Base-by-base conservation (phyloP, 2,113 vertebrate genomes). In the Alligator sinensis region DNA sequence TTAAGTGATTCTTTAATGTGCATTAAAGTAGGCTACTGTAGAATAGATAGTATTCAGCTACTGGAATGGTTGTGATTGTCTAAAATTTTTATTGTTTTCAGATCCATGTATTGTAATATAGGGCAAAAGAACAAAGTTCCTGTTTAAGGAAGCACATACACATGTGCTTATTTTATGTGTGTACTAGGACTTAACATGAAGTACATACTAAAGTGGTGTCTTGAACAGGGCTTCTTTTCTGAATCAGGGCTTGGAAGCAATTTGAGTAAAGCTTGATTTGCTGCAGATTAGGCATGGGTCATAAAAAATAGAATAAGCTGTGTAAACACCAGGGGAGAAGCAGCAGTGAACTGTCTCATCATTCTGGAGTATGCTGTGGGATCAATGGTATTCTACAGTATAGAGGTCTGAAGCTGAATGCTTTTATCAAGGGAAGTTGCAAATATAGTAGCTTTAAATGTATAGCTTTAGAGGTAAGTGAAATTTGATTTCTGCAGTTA, bases 371-470 rank as follows among this genome's bases (percentile, higher is more conserved):
- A 59, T 79, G 54, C 5, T 17, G 11, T 16, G 15, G 9, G 13
- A n/a, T 16, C 25, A 27, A 24, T 38, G 12, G 62, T 63, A 38
- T 27, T 54, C 27, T 47, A 70, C 80, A 92, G 58, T 28, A 34
- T 86, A 88, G 25, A 63, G 21, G 86, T 88, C 68, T 81, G 30
- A 27, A 66, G 0, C 3, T 66, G 38, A 25, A 77, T 87, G 34
- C 80, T 1, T 1, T 95, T 95, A 78, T 18, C 3, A 5, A 54
- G 75, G 77, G 68, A 86, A 91, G 86, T 92, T 94, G 72, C 79
- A 87, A 88, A 90, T 87, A 80, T 90, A 70, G 13, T 84, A 59
- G 62, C 57, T 93, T 58, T 94, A 94, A 93, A 92, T 96, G 88
- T 78, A 92, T 47, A 47, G 47, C 47, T 47, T 47, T 47, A 47